A percentile compares a stretch with the other conserved stretches of the same genome.
phyloP scores from a whole-genome alignment of 1,140 invertebrate species.

The Metaphire vulgaris region DNA sequence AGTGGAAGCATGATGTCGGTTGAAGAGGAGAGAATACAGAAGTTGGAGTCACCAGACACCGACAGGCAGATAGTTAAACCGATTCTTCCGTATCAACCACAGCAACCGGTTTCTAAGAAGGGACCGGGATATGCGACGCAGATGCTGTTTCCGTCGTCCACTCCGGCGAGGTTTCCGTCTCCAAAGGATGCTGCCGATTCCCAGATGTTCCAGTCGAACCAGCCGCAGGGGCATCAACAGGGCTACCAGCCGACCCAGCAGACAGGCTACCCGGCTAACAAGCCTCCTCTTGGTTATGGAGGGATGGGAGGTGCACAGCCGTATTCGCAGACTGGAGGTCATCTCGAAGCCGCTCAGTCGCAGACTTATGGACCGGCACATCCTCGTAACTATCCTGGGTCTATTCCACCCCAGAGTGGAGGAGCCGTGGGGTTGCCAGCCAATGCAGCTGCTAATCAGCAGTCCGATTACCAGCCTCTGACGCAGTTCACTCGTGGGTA shows the following conservation, averaged over 20 bases:
- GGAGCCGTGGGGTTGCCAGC: no score
- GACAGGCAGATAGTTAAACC: not conserved
- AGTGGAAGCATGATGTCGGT: not conserved
- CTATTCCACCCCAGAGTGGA: not conserved
- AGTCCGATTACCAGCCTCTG: constrained; percentile 16
- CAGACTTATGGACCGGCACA: not conserved
- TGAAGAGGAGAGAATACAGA: not conserved
- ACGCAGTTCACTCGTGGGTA: constrained; percentile 27
- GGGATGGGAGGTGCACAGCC: no score
- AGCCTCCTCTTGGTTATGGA: constrained; percentile 35
- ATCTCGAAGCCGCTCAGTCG: no score
- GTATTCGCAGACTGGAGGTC: no score
- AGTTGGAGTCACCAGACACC: not conserved
- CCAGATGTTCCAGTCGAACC: constrained; percentile 22
- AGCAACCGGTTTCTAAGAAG: not conserved
- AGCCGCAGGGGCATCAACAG: constrained; percentile 27
- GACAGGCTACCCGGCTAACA: constrained; percentile 27
- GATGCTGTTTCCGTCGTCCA: constrained; percentile 14
- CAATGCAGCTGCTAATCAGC: not conserved
- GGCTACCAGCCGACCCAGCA: constrained; percentile 20
- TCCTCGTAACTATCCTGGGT: not conserved
- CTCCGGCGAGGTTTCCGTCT: not conserved
- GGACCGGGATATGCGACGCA: constrained; percentile 3
- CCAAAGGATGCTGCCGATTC: constrained; percentile 13
- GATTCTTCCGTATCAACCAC: not conserved